A percentile compares a stretch with the other conserved stretches of the same genome.
Conservation (phyloP, 2,888 invertebrate species). For the Melipona bicolor region DNA sequence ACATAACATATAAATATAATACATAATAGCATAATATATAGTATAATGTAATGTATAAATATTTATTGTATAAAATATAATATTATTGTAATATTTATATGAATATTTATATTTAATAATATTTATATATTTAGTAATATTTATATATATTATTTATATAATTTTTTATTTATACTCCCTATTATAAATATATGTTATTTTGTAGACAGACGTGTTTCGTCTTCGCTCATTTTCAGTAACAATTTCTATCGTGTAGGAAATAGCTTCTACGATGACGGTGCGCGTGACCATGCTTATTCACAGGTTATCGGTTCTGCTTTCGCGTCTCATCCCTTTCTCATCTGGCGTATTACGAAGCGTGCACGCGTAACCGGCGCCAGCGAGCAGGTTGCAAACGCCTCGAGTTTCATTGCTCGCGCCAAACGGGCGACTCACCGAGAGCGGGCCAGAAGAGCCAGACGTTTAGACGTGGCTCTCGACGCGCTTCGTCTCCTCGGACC, state of each 20-base stretch:
- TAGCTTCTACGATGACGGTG: slow-evolving; percentile 31
- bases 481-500: slow-evolving; percentile 34
- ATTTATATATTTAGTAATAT: no score
- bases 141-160: no score
- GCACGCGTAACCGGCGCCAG: slow-evolving; percentile 46
- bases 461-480: slow-evolving; percentile 34
- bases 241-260: not conserved
- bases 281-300: slow-evolving; percentile 52
- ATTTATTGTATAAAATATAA: no score
- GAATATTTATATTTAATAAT: no score
- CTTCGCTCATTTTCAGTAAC: not conserved
- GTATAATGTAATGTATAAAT: no score
- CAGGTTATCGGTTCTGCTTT: slow-evolving; percentile 52
- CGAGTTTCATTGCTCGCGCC: slow-evolving; percentile 35
- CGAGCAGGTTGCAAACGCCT: slow-evolving; percentile 35
- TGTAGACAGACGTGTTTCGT: not conserved
- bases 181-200: not conserved
- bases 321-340: slow-evolving; percentile 50
- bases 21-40: no score
- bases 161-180: no score
- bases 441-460: not conserved
- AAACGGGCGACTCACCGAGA: slow-evolving; percentile 9
- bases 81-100: no score
- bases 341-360: slow-evolving; percentile 35
- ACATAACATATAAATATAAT: no score